Base-by-base conservation (phyloP, 2,888 invertebrate species). In the Sthenelais limicola region DNA sequence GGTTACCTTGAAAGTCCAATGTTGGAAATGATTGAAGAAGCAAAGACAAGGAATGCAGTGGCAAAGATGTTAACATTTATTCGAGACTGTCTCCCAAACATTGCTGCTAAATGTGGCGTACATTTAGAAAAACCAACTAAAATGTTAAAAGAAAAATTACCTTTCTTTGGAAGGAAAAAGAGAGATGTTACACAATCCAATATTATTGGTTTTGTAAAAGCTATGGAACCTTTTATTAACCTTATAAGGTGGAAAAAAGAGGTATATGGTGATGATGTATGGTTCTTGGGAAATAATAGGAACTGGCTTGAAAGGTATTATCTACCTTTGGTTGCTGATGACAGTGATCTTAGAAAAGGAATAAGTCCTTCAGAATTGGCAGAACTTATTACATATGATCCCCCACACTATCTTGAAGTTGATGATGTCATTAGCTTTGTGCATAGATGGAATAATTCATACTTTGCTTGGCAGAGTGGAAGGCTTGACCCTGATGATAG, bases 361-460 rank as follows among this genome's bases (percentile, higher is more conserved):
- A 24, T 56, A 5, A 56, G 32, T 32, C 12, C 30, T 2, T 1
- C 12, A 7, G 56, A 56, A 33, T 56, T 30, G 30, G 56, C 30
- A 33, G 7, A 5, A 18, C 7, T 56, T 12, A 56, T 32, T n/a
- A 32, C 2, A 3, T 3, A 5, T 21, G 30, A 15, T 1, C 68
- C 47, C 5, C 43, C 68, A 2, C 28, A 3, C 12, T 28, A 43
- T 24, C 48, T 47, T 1, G 48, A 12, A 7, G 12, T 38, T 9
- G n/a, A 43, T 3, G 43, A 43, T 48, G 43, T 47, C 15, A 12
- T n/a, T 15, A 43, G 48, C 24, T 43, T 68, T 32, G n/a, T 26
- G 9, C 43, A 35, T 18, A 28, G 26, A 32, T 35, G 58, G 62
- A 71, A 71, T 43, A 69, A 35, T 33, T 38, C 32, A 33, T 26